Evolutionary conservation across 2,888 invertebrate genomes (phyloP).

Genomic region (Taphrorychus bicolor): DNA sequence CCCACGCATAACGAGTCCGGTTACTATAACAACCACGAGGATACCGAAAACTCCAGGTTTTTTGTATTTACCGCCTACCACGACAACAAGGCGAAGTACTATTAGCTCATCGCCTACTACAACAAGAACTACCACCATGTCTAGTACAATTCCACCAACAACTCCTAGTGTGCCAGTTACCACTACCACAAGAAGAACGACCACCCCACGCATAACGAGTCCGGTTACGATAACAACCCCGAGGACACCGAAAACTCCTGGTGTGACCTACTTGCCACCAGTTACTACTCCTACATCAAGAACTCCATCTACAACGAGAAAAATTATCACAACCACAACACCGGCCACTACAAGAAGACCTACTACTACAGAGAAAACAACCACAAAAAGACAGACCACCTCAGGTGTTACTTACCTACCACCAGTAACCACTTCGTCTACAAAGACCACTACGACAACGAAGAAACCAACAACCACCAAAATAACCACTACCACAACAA

Average conservation of each 20-base stretch:
- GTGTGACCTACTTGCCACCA: neutral
- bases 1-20: neutral
- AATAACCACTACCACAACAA: neutral
- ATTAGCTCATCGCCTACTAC: neutral
- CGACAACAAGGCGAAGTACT: neutral
- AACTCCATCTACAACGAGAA: slow-evolving; percentile 1
- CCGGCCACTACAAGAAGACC: too few relatives aligned
- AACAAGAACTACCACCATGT: neutral
- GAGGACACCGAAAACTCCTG: neutral
- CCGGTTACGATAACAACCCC: neutral
- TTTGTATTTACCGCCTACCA: neutral
- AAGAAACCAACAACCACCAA: neutral
- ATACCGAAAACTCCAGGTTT: neutral
- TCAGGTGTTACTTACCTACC: neutral
- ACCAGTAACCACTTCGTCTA: neutral
- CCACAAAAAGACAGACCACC: neutral
- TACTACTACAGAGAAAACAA: too few relatives aligned
- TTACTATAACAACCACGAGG: neutral
- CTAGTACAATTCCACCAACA: neutral
- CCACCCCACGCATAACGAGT: slow-evolving; percentile 3
- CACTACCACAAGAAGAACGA: neutral
- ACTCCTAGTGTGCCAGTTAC: neutral
- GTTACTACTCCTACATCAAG: neutral
- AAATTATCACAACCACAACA: too few relatives aligned
- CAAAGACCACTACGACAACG: neutral